Evolutionary conservation across 2,113 vertebrate genomes (phyloP).

Genomic region (Amazona guildingii): DNA sequence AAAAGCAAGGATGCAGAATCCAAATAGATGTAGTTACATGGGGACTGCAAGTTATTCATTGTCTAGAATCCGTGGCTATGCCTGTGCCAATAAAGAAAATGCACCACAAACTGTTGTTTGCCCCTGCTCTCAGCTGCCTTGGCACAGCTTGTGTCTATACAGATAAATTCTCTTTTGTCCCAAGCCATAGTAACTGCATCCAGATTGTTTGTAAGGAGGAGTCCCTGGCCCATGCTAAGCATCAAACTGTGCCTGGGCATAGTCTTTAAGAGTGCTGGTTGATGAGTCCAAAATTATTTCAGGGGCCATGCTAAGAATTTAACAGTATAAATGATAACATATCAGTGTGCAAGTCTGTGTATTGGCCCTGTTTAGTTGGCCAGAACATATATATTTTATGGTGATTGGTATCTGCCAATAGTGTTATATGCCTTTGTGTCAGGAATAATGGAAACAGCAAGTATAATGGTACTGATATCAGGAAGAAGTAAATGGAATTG

Average conservation of each 20-base stretch:
- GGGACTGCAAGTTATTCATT: neutral
- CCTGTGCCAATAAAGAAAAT: neutral
- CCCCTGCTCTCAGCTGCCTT: neutral
- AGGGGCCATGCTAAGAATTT: neutral
- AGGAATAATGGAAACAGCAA: constrained; percentile 4
- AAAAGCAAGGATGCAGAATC: constrained; percentile 18
- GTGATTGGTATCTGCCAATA: neutral
- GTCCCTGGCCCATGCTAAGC: neutral
- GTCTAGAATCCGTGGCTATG: neutral
- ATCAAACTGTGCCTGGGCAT: constrained; percentile 10
- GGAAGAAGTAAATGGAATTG: neutral
- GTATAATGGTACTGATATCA: neutral
- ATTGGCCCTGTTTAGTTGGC: neutral
- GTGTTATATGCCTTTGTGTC: neutral
- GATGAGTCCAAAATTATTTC: neutral
- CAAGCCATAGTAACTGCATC: neutral
- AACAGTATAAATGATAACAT: neutral
- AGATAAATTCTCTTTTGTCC: neutral
- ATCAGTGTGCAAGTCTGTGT: neutral
- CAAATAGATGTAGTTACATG: neutral
- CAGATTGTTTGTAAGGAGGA: neutral
- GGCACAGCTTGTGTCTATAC: neutral
- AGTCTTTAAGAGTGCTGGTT: neutral
- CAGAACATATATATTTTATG: neutral
- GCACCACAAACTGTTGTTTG: neutral